Evolutionary conservation across 2,888 invertebrate genomes (phyloP), one percentile per base, ranked within the genome.

Genomic region (Hoplodrina blanda): DNA sequence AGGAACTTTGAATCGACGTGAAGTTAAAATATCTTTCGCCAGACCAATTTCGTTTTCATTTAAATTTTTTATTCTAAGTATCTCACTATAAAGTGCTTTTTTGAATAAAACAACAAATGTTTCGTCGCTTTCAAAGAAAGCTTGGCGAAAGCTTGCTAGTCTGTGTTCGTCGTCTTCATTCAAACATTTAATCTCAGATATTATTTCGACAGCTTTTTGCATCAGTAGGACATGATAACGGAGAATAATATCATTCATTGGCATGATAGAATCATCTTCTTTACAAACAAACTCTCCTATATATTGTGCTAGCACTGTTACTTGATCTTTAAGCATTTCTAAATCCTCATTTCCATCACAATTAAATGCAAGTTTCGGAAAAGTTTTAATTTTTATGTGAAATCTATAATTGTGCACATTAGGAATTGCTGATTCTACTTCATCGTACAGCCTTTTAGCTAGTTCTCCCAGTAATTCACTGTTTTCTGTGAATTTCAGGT

Each of bases 201-300:
- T 50, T 25, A 82, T 50, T 8, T 76, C 20, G 0, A 83, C 19
- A 11, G 68, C 77, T 30, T 60, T 69, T 33, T 66, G 52, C 8
- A 46, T 62, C 8, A 82, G 37, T 8, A 81, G 59, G 0, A 79
- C 73, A 33, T 83, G 83, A 46, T 81, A 83, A 10, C 53, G 63
- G 13, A 61, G 11, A n/a, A 81, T n/a, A 13, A 52, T 49, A 7
- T 76, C 65, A 52, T 76, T 62, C 65, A 62, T 49, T 2, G 53
- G 6, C 56, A 76, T 73, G 44, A 70, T 8, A 68, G 64, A 41
- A 52, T 66, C 54, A 33, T 59, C 46, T 56, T 64, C 50, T 54
- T 72, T 33, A 54, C 53, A 41, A n/a, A 72, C 15, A 54, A 71
- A 72, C 7, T 49, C 15, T 20, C 13, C 62, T 0, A 71, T 41